phyloP scores from a whole-genome alignment of 2,113 vertebrate species.

The Paramisgurnus dabryanus region DNA sequence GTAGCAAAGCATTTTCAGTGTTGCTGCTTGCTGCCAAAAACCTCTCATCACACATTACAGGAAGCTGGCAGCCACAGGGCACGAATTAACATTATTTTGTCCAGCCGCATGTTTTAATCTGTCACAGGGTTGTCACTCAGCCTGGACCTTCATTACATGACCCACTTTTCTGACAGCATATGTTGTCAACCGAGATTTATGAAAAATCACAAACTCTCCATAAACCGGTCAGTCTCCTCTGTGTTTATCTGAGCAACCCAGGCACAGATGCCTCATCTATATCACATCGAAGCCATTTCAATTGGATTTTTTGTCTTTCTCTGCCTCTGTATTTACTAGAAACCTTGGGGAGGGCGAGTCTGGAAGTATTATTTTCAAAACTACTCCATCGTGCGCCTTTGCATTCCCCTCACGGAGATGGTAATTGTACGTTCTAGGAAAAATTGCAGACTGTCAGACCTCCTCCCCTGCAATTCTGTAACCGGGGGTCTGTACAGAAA shows the following conservation, averaged over 20 bases:
- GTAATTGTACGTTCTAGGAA: constrained; percentile 55
- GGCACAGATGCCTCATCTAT: neutral
- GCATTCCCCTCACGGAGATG: constrained; percentile 52
- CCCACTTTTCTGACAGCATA: constrained; percentile 13
- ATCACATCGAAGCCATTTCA: neutral
- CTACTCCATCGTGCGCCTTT: constrained; percentile 41
- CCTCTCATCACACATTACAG: constrained; percentile 21
- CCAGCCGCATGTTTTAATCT: constrained; percentile 33
- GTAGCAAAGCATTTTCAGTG: neutral
- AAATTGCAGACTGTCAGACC: constrained; percentile 51
- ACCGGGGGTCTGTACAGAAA: constrained; percentile 47
- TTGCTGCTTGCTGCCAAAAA: constrained; percentile 1
- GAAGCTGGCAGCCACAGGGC: constrained; percentile 21
- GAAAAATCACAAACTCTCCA: constrained; percentile 10
- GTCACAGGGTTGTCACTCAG: constrained; percentile 23
- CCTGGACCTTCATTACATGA: constrained; percentile 13
- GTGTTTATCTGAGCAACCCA: neutral
- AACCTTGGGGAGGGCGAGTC: neutral
- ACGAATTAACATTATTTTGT: constrained; percentile 37
- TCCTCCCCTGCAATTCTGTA: constrained; percentile 49
- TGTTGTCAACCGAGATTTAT: constrained; percentile 25
- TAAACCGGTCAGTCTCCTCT: constrained; percentile 6
- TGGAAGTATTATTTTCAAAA: constrained; percentile 27
- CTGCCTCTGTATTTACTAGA: constrained; percentile 21
- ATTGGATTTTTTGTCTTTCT: neutral